Conservation (phyloP, 53 echinoderm and acorn worm genomes). For the Patiria pectinifera region DNA sequence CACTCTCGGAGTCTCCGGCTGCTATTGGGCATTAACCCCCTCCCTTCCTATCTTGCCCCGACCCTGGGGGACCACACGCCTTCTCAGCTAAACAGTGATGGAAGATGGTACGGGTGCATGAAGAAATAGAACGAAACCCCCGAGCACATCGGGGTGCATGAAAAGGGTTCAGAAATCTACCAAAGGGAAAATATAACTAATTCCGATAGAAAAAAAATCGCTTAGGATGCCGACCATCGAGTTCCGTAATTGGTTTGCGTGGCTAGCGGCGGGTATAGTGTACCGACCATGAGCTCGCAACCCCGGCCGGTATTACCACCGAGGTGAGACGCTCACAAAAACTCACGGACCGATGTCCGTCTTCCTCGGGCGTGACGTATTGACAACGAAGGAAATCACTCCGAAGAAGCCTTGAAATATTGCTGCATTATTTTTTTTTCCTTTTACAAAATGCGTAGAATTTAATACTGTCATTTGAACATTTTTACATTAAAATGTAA, state of each 20-base stretch:
- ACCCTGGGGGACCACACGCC: not conserved
- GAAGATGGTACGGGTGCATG: not conserved
- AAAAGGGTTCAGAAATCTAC: not conserved
- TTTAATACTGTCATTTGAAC: too few relatives aligned
- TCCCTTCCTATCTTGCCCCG: not conserved
- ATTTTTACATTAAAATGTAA: too few relatives aligned
- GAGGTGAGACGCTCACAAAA: not conserved
- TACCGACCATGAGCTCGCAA: conserved; percentile 11
- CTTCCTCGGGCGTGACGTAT: not conserved
- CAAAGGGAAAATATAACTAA: not conserved
- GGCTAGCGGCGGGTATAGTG: not conserved
- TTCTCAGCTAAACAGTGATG: not conserved
- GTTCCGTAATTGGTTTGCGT: not conserved
- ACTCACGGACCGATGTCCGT: not conserved
- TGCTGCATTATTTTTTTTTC: not conserved
- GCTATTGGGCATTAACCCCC: not conserved
- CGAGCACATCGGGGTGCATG: not conserved
- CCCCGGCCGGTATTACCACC: not conserved
- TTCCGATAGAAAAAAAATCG: not conserved
- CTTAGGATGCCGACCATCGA: not conserved
- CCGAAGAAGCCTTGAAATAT: not conserved
- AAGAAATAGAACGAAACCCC: not conserved
- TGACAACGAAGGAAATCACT: too few relatives aligned
- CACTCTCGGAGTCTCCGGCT: too few relatives aligned
- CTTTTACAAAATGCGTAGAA: too few relatives aligned